Evolutionary conservation across 2,888 invertebrate genomes (phyloP).

Genomic region (Polymixis lichenea): DNA sequence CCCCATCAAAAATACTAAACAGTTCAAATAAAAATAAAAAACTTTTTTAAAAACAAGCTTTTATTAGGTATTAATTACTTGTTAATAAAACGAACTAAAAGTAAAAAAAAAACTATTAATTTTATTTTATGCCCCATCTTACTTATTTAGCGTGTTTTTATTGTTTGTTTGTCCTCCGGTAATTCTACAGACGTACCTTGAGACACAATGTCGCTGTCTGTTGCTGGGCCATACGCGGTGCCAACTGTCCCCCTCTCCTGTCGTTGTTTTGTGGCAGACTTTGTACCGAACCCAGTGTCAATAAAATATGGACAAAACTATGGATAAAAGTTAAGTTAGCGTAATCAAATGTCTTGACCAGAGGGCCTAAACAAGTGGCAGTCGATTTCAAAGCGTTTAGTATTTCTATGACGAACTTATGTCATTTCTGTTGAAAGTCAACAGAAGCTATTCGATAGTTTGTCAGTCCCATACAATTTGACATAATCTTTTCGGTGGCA

Average conservation of each 20-base stretch:
- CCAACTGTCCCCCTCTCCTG: conserved; percentile 17
- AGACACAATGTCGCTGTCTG: conserved; percentile 39
- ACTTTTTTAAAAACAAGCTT: too few species aligned
- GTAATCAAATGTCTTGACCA: background rate
- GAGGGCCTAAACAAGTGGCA: background rate
- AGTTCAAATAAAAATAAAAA: too few species aligned
- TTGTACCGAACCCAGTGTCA: conserved; percentile 12
- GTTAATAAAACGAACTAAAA: too few species aligned
- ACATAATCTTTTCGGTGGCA: too few species aligned
- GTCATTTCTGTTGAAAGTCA: too few species aligned
- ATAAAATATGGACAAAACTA: background rate
- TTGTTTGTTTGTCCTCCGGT: conserved; percentile 23
- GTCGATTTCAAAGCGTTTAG: background rate
- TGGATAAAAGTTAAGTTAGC: background rate
- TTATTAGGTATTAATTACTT: too few species aligned
- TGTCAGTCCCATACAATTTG: background rate
- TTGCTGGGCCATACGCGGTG: conserved; percentile 26
- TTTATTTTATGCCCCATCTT: background rate
- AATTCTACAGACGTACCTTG: conserved; percentile 37
- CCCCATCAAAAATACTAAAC: too few species aligned
- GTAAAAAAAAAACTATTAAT: too few species aligned
- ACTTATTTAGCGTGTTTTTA: background rate
- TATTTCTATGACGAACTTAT: background rate
- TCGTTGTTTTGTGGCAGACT: background rate
- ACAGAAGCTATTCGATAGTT: background rate